These are phyloP conservation scores for Drosophila neonasuta DNA, from an alignment of 2,888 invertebrate species.

Conservation along the genomic window DNA sequence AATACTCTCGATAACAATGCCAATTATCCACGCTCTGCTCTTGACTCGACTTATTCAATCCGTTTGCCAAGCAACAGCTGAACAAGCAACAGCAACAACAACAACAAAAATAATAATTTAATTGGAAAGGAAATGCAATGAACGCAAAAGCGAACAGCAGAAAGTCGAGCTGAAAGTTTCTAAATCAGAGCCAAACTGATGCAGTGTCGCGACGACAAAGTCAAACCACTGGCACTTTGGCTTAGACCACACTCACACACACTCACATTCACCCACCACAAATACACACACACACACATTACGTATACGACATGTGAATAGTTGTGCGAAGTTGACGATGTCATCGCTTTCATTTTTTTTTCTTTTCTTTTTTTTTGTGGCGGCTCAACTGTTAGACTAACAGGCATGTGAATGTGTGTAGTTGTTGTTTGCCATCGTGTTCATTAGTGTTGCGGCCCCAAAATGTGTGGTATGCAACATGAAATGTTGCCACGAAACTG, in stretches of 20 bases:
- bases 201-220: slow-evolving; percentile 2
- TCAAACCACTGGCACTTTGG: slow-evolving; percentile 7
- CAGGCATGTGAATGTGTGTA: slow-evolving; percentile 11
- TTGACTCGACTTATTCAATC: slow-evolving; percentile 1
- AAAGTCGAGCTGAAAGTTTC: neutral
- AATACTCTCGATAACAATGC: slow-evolving; percentile 15
- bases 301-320: slow-evolving; percentile 72
- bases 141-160: neutral
- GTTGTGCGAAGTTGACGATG: slow-evolving; percentile 67
- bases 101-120: slow-evolving; percentile 9
- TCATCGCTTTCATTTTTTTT: slow-evolving; percentile 33
- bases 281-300: slow-evolving; percentile 39
- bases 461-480: slow-evolving; percentile 70
- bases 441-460: slow-evolving; percentile 61
- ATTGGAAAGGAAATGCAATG: slow-evolving; percentile 13
- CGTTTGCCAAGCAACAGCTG: neutral
- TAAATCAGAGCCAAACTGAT: slow-evolving; percentile 9
- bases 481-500: slow-evolving; percentile 58
- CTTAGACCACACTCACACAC: slow-evolving; percentile 11
- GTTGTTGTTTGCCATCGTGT: slow-evolving; percentile 39
- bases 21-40: slow-evolving; percentile 8
- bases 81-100: no score
- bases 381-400: slow-evolving; percentile 2
- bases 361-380: slow-evolving; percentile 11
- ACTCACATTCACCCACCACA: slow-evolving; percentile 1